These are phyloP conservation scores for Sclerodermus sp. DNA, from an alignment of 2,888 invertebrate species.

Conservation along the genomic window DNA sequence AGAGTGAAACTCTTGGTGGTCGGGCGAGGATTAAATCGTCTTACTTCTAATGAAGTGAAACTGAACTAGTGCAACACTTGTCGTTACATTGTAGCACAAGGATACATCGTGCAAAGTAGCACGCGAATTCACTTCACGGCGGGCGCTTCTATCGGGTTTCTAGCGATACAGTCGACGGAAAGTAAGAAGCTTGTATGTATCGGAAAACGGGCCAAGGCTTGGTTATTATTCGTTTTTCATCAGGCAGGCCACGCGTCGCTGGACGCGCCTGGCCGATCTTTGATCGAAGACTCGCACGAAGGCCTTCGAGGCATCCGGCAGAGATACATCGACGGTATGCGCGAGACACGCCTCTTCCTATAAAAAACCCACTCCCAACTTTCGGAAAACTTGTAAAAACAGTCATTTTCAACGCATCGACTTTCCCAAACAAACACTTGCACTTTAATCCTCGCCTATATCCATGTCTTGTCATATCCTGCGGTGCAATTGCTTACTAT, in stretches of 20 bases:
- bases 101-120: no score
- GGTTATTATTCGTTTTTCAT: constrained; percentile 19
- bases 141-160: background rate
- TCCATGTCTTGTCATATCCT: no score
- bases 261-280: constrained; percentile 14
- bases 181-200: constrained; percentile 11
- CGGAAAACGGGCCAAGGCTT: constrained; percentile 20
- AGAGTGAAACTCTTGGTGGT: constrained; percentile 26
- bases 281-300: constrained; percentile 13
- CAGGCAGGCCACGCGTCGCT: constrained; percentile 20
- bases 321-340: background rate
- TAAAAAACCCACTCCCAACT: no score
- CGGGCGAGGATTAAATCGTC: no score
- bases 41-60: no score
- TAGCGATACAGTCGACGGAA: constrained; percentile 3
- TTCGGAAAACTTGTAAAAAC: no score
- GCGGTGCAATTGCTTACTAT: no score
- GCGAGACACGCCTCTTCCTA: constrained; percentile 5
- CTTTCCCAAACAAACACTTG: no score
- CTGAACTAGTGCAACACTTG: no score
- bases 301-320: constrained; percentile 26
- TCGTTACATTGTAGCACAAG: no score
- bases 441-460: no score
- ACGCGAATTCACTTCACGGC: background rate
- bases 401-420: no score